Conservation (phyloP, 2,113 vertebrate species). For the Daboia siamensis region DNA sequence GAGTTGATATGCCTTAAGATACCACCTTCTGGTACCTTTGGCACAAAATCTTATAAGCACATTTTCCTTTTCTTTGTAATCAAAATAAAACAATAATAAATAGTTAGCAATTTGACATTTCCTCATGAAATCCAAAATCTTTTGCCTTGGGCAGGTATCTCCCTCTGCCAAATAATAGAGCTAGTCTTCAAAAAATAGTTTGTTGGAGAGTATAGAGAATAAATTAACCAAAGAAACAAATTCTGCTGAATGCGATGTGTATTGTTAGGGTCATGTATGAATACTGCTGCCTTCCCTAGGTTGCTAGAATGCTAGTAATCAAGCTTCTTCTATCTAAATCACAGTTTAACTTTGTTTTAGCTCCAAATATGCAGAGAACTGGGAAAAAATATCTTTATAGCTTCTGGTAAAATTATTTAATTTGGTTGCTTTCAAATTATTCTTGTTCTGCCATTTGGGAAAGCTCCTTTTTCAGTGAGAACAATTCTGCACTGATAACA, state of each 20-base stretch:
- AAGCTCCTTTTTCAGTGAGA: constrained; percentile 11
- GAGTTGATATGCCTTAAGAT: constrained; percentile 46
- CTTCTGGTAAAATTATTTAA: constrained; percentile 20
- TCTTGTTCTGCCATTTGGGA: constrained; percentile 12
- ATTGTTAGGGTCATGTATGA: neutral
- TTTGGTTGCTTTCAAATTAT: neutral
- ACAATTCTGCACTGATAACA: constrained; percentile 10
- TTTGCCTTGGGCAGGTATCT: neutral
- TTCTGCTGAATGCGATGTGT: neutral
- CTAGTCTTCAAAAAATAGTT: neutral
- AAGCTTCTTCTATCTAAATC: constrained; percentile 38
- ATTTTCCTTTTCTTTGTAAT: neutral
- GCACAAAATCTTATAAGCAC: neutral
- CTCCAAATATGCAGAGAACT: constrained; percentile 10
- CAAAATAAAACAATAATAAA: neutral
- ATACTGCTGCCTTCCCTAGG: neutral
- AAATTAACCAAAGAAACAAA: neutral
- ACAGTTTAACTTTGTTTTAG: constrained; percentile 38
- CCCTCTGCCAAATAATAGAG: neutral
- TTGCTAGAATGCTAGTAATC: neutral
- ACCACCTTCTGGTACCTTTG: neutral
- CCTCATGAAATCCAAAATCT: neutral
- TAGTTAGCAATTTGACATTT: neutral
- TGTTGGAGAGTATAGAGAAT: neutral
- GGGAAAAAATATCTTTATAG: constrained; percentile 13